Percentiles rank a stretch among this genome's conserved stretches.
Conservation (phyloP, 2,113 vertebrate species). For the Tragelaphus imberbis region DNA sequence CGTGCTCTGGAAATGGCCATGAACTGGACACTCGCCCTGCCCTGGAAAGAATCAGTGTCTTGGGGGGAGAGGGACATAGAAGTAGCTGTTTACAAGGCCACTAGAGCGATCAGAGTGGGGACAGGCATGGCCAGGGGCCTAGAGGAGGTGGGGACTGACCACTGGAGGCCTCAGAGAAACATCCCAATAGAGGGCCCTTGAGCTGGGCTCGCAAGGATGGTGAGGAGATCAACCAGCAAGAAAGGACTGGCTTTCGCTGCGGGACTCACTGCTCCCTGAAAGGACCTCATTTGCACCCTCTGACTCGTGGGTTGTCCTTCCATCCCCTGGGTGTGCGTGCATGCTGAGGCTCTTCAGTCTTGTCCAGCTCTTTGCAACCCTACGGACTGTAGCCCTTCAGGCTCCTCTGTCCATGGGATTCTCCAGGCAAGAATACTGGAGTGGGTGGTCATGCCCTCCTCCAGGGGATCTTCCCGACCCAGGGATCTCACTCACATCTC, state of each 20-base stretch:
- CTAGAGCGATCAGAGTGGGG: accelerated
- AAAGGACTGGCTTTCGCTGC: accelerated
- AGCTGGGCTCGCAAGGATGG: not conserved
- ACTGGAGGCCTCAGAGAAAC: not conserved
- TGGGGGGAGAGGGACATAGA: not conserved
- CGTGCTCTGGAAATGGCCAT: not conserved
- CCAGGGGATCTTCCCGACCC: not conserved
- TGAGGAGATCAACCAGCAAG: accelerated
- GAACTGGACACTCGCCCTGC: not conserved
- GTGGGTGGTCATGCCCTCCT: not conserved
- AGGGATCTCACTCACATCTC: not conserved
- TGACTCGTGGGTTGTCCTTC: not conserved
- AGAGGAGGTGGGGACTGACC: accelerated
- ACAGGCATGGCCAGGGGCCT: not conserved
- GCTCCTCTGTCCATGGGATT: not conserved
- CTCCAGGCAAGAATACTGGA: not conserved
- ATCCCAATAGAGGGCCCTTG: not conserved
- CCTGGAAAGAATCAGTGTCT: not conserved
- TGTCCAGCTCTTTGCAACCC: not conserved
- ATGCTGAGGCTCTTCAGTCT: not conserved
- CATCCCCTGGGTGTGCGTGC: not conserved
- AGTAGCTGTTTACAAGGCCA: not conserved
- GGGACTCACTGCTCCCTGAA: not conserved
- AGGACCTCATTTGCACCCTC: accelerated
- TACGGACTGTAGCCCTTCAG: not conserved